Percentiles rank a stretch among this genome's conserved stretches.
Conservation (phyloP, 2,797 vertebrate genomes). For the Trichosurus vulpecula region DNA sequence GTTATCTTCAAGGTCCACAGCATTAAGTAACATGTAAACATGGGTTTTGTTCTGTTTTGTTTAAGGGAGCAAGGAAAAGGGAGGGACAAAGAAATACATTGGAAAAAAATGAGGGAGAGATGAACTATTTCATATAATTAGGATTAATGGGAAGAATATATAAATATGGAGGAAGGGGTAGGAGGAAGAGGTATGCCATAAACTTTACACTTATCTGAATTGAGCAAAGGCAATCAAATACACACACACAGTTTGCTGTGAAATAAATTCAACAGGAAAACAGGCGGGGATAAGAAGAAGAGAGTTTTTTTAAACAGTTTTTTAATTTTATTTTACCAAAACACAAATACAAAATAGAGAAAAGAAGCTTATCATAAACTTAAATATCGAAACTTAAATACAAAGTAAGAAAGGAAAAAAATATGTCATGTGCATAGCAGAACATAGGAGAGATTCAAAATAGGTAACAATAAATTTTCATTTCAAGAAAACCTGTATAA, state of each 20-base stretch:
- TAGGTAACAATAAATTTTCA: too few species aligned
- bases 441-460: too few species aligned
- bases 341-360: too few species aligned
- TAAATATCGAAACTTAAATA: too few species aligned
- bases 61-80: background rate
- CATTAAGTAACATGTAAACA: background rate
- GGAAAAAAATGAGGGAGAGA: background rate
- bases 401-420: too few species aligned
- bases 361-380: too few species aligned
- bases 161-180: background rate
- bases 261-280: background rate
- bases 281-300: background rate
- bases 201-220: background rate
- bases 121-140: background rate
- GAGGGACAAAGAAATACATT: background rate
- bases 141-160: background rate
- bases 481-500: too few species aligned
- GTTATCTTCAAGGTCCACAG: background rate
- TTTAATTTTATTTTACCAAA: too few species aligned
- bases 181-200: background rate
- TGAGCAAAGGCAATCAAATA: background rate
- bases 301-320: too few species aligned
- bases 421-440: too few species aligned
- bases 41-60: background rate
- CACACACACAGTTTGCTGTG: background rate